Conservation (phyloP, 35 echinoderm and acorn worm species). For the Amphiura filiformis region DNA sequence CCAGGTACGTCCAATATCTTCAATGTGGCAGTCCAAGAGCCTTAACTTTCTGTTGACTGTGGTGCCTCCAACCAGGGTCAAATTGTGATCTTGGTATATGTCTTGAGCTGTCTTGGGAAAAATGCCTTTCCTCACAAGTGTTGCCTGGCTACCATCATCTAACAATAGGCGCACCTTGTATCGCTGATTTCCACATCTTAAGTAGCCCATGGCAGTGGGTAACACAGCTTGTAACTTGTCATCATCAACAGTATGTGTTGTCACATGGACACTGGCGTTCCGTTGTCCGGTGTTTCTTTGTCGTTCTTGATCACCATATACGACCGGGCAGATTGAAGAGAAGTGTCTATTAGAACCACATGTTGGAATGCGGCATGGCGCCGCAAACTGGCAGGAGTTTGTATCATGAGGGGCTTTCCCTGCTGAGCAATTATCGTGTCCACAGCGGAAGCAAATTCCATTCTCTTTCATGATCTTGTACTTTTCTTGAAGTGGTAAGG, state of each 20-base stretch:
- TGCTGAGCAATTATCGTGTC: constrained; percentile 74
- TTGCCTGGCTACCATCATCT: constrained; percentile 70
- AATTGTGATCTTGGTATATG: constrained; percentile 67
- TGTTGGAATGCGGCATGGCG: constrained; percentile 42
- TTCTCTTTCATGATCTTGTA: constrained; percentile 61
- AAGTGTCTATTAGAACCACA: constrained; percentile 61
- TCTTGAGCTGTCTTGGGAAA: constrained; percentile 54
- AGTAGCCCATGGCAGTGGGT: constrained; percentile 39
- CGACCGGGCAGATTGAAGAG: constrained; percentile 55
- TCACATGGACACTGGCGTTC: not conserved
- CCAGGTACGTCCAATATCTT: constrained; percentile 57
- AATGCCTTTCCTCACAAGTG: constrained; percentile 58
- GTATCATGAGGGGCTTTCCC: constrained; percentile 60
- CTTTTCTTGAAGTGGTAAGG: constrained; percentile 50
- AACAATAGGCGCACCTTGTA: constrained; percentile 61
- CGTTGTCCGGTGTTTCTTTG: not conserved
- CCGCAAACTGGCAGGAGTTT: constrained; percentile 68
- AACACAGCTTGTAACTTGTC: constrained; percentile 35
- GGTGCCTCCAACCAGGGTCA: constrained; percentile 56
- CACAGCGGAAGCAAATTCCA: constrained; percentile 56
- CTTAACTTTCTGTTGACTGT: constrained; percentile 66
- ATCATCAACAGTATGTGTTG: constrained; percentile 10
- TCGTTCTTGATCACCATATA: constrained; percentile 23
- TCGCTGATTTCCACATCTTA: constrained; percentile 27
- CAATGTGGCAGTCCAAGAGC: constrained; percentile 65